Percentiles rank a stretch among this genome's conserved stretches.
phyloP scores from a whole-genome alignment of 2,113 vertebrate genomes.

The Psilopogon haemacephalus region DNA sequence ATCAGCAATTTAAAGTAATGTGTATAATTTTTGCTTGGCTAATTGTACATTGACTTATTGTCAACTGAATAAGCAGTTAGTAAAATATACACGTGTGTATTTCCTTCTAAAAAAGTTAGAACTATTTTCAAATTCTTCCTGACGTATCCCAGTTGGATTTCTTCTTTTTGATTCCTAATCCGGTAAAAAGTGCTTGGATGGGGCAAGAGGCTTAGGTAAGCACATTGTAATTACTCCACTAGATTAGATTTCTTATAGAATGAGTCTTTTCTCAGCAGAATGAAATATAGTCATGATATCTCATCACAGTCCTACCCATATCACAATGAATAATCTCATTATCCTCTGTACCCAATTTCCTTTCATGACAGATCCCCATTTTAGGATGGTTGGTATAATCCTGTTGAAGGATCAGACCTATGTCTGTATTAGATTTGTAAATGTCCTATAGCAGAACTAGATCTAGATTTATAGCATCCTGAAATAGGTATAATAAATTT shows the following conservation, averaged over 20 bases:
- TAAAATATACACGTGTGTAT: neutral
- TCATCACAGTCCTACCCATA: conserved; percentile 7
- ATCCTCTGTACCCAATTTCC: conserved; percentile 3
- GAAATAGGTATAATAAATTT: neutral
- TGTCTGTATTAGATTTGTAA: conserved; percentile 5
- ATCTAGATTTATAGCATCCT: neutral
- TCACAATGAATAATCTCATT: conserved; percentile 29
- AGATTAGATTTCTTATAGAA: conserved; percentile 24
- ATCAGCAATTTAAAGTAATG: neutral
- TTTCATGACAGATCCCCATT: conserved; percentile 27
- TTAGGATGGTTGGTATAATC: neutral
- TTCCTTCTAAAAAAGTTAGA: neutral
- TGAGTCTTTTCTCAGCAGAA: conserved; percentile 27
- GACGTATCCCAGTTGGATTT: neutral
- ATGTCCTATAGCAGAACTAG: neutral
- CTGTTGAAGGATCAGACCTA: neutral
- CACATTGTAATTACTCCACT: neutral
- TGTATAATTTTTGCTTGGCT: neutral
- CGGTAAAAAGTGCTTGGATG: neutral
- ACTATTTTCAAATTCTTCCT: neutral
- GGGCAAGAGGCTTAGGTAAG: neutral
- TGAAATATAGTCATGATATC: conserved; percentile 35
- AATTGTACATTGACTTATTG: neutral
- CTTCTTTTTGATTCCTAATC: neutral
- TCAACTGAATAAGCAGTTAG: neutral